Percentiles rank a stretch among this genome's conserved stretches.
phyloP scores from a whole-genome alignment of 2,113 vertebrate genomes.

The Chloropsis cyanopogon region DNA sequence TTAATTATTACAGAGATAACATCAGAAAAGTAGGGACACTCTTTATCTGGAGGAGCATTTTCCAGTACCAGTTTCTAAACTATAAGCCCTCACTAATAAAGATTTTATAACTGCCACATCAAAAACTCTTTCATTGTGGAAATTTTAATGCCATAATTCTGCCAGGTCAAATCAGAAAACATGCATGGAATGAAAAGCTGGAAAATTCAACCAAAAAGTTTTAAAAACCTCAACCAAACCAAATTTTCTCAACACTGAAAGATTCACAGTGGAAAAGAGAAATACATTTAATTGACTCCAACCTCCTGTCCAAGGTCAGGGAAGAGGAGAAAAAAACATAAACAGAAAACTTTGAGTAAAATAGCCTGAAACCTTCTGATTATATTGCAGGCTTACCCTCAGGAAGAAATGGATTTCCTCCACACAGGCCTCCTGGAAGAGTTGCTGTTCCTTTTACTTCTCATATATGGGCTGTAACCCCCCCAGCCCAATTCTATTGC shows the following conservation, averaged over 20 bases:
- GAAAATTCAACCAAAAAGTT: neutral
- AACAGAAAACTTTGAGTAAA: neutral
- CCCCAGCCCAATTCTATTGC: neutral
- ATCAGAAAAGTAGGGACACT: neutral
- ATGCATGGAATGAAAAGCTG: neutral
- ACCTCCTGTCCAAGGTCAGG: neutral
- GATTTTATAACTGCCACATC: neutral
- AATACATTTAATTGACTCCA: constrained; percentile 40
- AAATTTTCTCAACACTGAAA: neutral
- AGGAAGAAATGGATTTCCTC: neutral
- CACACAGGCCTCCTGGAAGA: neutral
- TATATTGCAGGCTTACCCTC: neutral
- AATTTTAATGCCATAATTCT: neutral
- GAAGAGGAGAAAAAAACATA: neutral
- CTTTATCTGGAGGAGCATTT: neutral
- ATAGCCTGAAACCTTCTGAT: neutral
- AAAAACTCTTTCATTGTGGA: neutral
- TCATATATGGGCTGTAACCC: neutral
- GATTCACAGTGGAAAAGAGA: neutral
- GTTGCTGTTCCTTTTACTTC: neutral
- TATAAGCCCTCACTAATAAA: neutral
- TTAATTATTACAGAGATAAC: neutral
- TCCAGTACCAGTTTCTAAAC: neutral
- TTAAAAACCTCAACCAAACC: neutral
- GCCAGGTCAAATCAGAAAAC: neutral